Conservation (phyloP, 1,140 invertebrate genomes). For the Scylla paramamosain region DNA sequence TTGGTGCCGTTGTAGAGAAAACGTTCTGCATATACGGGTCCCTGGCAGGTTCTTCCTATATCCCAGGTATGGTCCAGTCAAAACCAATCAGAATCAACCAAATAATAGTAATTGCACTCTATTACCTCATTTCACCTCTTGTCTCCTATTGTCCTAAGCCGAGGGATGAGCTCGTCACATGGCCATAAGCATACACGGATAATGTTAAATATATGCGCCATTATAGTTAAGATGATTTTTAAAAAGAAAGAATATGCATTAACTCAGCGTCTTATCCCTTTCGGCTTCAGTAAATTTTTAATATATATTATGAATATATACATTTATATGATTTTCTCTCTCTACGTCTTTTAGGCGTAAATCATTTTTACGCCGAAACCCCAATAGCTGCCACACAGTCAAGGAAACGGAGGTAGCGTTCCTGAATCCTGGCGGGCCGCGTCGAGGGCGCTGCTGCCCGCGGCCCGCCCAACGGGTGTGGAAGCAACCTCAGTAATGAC, state of each 20-base stretch:
- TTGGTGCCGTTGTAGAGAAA: slow-evolving; percentile 24
- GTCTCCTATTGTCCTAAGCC: slow-evolving; percentile 71
- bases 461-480: slow-evolving; percentile 15
- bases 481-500: slow-evolving; percentile 56
- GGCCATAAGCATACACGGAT: neutral
- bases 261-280: slow-evolving; percentile 65
- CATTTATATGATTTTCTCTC: slow-evolving; percentile 55
- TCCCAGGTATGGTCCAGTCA: slow-evolving; percentile 75
- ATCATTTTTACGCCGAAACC: slow-evolving; percentile 51
- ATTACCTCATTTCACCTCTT: slow-evolving; percentile 76
- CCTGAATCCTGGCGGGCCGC: slow-evolving; percentile 36
- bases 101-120: slow-evolving; percentile 75
- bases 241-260: neutral
- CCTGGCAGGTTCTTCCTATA: slow-evolving; percentile 71
- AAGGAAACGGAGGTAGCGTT: slow-evolving; percentile 71
- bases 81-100: slow-evolving; percentile 75
- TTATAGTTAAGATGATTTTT: slow-evolving; percentile 43
- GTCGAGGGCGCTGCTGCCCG: neutral
- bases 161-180: slow-evolving; percentile 60
- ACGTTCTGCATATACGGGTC: slow-evolving; percentile 74
- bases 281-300: slow-evolving; percentile 53
- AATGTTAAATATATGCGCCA: neutral
- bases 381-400: slow-evolving; percentile 67
- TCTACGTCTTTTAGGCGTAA: slow-evolving; percentile 54
- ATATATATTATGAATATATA: slow-evolving; percentile 48